Evolutionary conservation across 2,797 vertebrate species (phyloP), one percentile per base, ranked within the genome.

Genomic region (Myripristis murdjan): DNA sequence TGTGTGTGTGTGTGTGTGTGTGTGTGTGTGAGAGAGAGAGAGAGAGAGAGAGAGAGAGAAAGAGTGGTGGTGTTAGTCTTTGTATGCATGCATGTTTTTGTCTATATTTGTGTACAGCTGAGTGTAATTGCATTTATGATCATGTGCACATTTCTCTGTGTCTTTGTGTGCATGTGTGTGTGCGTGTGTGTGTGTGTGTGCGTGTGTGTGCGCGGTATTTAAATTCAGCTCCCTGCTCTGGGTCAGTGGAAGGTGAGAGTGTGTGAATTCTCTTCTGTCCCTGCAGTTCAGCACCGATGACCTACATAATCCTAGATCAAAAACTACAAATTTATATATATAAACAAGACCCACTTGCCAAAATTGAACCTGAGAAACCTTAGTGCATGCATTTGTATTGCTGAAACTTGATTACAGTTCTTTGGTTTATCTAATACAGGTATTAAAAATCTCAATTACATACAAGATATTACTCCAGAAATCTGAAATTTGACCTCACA

Each of bases 1-100:
- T 73, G 48, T 64, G 56, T 39, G 54, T 39, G 33, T 56, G 24
- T 28, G 15, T 57, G 39, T 55, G n/a, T 51, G 26, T 67, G 16
- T 22, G 10, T 48, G 23, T 51, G 48, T 51, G 22, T 51, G 44
- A 46, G 43, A 46, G 43, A n/a, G 43, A 46, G 43, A n/a, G 43
- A n/a, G 43, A 3, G n/a, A n/a, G n/a, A 10, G 46, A 18, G 18
- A 10, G 46, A 20, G 46, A 10, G 18, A 7, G 2, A 10, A 46
- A 20, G 46, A 10, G 46, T 2, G 46, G n/a, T 48, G 41, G 46
- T 26, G 2, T 63, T n/a, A 48, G 28, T 63, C 2, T 23, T 7
- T 46, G 3, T 64, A 23, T 41, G 44, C 23, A 31, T 54, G 46
- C 47, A 14, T 47, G 35, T 26, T 10, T 63, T 49, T 41, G 49